Percentiles rank a stretch among this genome's conserved stretches.
Evolutionary conservation across 2,113 vertebrate species (phyloP).

Genomic region (Gallinago jamesoni): DNA sequence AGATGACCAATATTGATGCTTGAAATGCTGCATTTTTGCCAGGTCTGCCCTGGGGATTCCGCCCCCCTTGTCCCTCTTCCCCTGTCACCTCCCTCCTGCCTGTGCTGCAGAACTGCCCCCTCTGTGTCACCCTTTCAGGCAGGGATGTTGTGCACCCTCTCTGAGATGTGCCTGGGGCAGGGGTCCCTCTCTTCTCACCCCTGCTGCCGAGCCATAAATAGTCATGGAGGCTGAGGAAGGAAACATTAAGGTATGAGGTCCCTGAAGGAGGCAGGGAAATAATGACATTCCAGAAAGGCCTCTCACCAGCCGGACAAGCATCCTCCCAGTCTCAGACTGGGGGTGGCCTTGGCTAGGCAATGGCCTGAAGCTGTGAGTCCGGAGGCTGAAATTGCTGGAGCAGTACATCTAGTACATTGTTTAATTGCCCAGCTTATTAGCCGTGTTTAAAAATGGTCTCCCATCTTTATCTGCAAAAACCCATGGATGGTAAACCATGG

Average conservation of each 20-base stretch:
- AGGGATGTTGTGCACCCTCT: neutral
- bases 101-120: neutral
- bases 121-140: fast-evolving
- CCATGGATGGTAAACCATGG: neutral
- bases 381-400: neutral
- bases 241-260: neutral
- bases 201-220: neutral
- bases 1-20: neutral
- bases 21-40: neutral
- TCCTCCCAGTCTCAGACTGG: neutral
- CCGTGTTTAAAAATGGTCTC: neutral
- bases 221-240: neutral
- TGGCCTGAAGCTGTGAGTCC: neutral
- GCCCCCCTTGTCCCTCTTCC: neutral
- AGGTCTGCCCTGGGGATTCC: neutral
- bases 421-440: neutral
- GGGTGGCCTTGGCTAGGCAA: neutral
- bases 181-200: neutral
- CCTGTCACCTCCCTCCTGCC: too few species aligned
- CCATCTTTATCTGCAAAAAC: neutral
- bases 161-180: neutral
- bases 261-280: neutral
- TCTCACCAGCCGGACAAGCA: neutral
- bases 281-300: neutral
- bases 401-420: neutral